Percentiles rank a stretch among this genome's conserved stretches.
phyloP scores from a whole-genome alignment of 2,888 invertebrate species.

The Ryuthela nishihirai region DNA sequence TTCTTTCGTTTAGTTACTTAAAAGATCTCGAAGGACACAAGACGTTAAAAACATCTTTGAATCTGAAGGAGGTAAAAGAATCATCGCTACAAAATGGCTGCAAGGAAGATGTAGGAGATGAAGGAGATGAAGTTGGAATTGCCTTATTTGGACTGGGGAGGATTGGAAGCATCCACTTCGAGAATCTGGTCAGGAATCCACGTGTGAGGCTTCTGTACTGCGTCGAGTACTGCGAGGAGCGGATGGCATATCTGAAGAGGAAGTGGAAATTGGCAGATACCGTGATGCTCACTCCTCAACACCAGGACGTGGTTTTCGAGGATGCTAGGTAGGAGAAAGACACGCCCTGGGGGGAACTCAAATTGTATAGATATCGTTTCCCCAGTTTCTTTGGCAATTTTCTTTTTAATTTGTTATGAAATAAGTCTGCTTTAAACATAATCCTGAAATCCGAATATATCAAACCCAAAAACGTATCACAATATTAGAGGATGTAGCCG shows the following conservation, averaged over 20 bases:
- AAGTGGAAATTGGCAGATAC: conserved; percentile 57
- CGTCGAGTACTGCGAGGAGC: conserved; percentile 57
- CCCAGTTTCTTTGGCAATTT: no score
- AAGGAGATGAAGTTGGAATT: conserved; percentile 48
- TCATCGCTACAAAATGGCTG: no score
- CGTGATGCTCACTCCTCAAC: conserved; percentile 55
- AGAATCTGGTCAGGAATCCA: conserved; percentile 54
- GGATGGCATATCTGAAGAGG: conserved; percentile 53
- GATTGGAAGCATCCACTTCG: conserved; percentile 61
- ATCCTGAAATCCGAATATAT: no score
- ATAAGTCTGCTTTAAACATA: no score
- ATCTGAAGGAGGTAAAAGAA: no score
- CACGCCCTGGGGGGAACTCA: no score
- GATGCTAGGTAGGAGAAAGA: conserved; percentile 58
- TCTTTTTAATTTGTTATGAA: no score
- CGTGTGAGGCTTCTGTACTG: conserved; percentile 58
- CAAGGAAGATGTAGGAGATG: neutral
- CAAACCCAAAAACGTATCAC: no score
- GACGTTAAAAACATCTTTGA: no score
- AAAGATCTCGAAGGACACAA: conserved; percentile 13
- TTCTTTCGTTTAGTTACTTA: conserved; percentile 10
- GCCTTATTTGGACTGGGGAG: conserved; percentile 61
- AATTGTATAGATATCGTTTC: no score
- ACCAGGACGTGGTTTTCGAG: conserved; percentile 55
- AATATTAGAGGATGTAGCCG: no score